Evolutionary conservation across 2,113 vertebrate species (phyloP).

Genomic region (Bos indicus): DNA sequence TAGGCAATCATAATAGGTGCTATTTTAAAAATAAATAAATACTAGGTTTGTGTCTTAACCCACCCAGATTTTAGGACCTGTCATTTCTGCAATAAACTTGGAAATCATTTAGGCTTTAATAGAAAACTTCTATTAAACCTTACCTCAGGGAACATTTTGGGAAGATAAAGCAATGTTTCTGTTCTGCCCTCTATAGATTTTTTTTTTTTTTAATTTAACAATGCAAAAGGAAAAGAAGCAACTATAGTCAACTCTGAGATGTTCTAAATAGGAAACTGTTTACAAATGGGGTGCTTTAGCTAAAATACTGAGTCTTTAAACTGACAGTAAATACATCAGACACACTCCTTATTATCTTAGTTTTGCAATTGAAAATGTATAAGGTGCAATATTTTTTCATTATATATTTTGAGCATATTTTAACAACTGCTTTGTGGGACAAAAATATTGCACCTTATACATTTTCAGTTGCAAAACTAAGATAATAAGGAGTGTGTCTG

Average conservation of each 20-base stretch:
- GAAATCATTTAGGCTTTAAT: not conserved
- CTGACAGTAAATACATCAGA: not conserved
- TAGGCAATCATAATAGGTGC: not conserved
- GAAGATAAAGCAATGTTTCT: not conserved
- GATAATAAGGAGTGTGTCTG: not conserved
- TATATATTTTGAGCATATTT: no score
- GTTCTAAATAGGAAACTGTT: not conserved
- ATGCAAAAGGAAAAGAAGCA: not conserved
- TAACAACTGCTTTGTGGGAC: no score
- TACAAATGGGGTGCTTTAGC: not conserved
- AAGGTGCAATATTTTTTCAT: not conserved
- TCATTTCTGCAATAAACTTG: not conserved
- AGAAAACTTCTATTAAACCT: not conserved
- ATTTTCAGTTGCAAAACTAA: not conserved
- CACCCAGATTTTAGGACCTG: not conserved
- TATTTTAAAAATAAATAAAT: not conserved
- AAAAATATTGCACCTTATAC: not conserved
- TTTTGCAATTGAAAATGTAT: not conserved
- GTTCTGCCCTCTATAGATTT: not conserved
- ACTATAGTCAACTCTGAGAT: not conserved
- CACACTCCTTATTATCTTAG: not conserved
- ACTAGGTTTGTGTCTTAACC: not conserved
- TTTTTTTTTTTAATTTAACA: not conserved
- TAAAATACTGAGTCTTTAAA: not conserved
- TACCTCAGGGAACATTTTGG: not conserved